A percentile compares a stretch with the other conserved stretches of the same genome.
phyloP scores from a whole-genome alignment of 92 coral and sea anemone genomes.

The Zoanthus sociatus region DNA sequence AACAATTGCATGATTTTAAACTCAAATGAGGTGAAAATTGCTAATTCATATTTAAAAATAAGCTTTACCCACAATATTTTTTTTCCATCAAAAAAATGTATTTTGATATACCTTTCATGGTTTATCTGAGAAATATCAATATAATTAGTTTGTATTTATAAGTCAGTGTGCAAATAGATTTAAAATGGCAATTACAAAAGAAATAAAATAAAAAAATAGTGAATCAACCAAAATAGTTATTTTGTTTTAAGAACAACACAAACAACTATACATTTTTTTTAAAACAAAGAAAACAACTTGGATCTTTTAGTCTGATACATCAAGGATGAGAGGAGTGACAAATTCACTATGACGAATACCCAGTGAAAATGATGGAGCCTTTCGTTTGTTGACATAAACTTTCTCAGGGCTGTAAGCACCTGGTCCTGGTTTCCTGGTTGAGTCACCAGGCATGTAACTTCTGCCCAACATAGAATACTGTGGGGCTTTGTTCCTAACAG shows the following conservation, averaged over 20 bases:
- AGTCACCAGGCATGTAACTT: constrained; percentile 97
- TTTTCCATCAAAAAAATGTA: too few relatives aligned
- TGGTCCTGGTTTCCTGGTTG: constrained; percentile 97
- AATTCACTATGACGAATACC: constrained; percentile 98
- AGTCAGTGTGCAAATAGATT: too few relatives aligned
- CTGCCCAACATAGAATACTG: constrained; percentile 84
- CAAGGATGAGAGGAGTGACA: constrained; percentile 92
- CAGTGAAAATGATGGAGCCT: constrained; percentile 84
- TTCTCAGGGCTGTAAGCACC: constrained; percentile 99
- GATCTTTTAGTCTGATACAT: constrained; percentile 74
- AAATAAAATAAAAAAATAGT: not conserved
- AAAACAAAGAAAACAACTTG: not conserved
- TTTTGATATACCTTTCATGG: too few relatives aligned
- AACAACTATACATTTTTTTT: constrained; percentile 9
- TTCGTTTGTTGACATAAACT: constrained; percentile 76
- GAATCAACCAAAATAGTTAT: constrained; percentile 4
- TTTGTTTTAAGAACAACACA: not conserved
- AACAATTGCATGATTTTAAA: too few relatives aligned
- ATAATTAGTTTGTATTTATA: too few relatives aligned
- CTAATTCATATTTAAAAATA: too few relatives aligned
- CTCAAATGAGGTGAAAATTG: too few relatives aligned
- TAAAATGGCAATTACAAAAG: too few relatives aligned
- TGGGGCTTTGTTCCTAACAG: constrained; percentile 75
- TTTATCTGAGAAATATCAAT: too few relatives aligned
- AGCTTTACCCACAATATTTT: too few relatives aligned